A percentile compares a stretch with the other conserved stretches of the same genome.
Evolutionary conservation across 2,888 invertebrate genomes (phyloP).

Genomic region (Eristalis intricaria): DNA sequence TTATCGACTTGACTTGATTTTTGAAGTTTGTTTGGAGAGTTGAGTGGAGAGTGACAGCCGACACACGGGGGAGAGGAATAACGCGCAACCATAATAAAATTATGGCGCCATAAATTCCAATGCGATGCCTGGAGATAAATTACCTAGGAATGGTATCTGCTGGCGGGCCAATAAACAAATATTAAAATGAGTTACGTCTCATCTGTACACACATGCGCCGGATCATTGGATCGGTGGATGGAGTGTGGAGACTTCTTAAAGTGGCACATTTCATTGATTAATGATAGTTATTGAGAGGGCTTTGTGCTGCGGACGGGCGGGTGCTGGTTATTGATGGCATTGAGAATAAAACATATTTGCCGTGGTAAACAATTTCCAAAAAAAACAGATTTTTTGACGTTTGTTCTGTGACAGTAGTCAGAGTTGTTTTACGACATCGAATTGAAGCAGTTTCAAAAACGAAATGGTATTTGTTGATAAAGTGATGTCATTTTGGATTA

Average conservation of each 20-base stretch:
- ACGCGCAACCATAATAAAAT: conserved; percentile 22
- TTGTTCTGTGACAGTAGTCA: neutral
- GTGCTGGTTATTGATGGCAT: neutral
- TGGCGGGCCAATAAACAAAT: conserved; percentile 36
- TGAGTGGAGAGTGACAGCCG: conserved; percentile 1
- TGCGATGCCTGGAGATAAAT: conserved; percentile 31
- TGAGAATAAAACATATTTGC: conserved; percentile 15
- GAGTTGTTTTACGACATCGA: neutral
- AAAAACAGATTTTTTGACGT: neutral
- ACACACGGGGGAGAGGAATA: neutral
- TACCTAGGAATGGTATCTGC: conserved; percentile 22
- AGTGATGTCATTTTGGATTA: neutral
- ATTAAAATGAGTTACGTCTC: conserved; percentile 29
- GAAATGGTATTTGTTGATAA: neutral
- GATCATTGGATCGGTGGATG: neutral
- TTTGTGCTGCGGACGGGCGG: neutral
- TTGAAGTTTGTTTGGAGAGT: conserved; percentile 10
- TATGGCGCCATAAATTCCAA: conserved; percentile 35
- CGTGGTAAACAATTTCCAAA: conserved; percentile 18
- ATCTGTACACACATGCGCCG: conserved; percentile 8
- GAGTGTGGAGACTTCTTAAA: conserved; percentile 30
- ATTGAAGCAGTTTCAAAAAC: neutral
- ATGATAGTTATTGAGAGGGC: conserved; percentile 29
- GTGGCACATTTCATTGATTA: conserved; percentile 48
- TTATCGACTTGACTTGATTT: conserved; percentile 41